Percentiles rank a stretch among this genome's conserved stretches.
Evolutionary conservation across 2,113 vertebrate genomes (phyloP).

Genomic region (Butastur rufipennis): DNA sequence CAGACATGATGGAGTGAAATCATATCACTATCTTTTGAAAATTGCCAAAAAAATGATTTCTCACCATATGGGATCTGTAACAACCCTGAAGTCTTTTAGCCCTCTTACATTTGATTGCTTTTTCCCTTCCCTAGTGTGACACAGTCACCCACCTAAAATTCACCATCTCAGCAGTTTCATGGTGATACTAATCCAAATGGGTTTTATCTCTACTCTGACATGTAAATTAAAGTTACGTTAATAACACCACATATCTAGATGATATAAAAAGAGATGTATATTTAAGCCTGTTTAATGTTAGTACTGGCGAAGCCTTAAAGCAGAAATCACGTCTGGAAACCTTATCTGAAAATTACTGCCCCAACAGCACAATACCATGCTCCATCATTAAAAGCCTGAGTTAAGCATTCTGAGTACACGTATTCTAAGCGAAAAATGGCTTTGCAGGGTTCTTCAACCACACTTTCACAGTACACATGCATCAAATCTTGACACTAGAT

Average conservation of each 20-base stretch:
- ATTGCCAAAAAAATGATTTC: constrained; percentile 26
- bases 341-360: background rate
- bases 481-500: background rate
- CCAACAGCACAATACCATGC: background rate
- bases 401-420: background rate
- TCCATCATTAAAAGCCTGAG: background rate
- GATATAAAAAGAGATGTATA: background rate
- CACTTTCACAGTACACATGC: background rate
- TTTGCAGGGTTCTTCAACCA: background rate
- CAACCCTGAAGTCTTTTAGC: background rate
- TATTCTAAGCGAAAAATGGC: background rate
- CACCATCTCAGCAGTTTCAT: background rate
- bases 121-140: background rate
- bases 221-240: background rate
- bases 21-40: background rate
- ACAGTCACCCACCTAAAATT: constrained; percentile 2
- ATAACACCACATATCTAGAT: constrained; percentile 27
- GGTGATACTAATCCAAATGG: background rate
- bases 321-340: background rate
- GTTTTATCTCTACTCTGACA: background rate
- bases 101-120: background rate
- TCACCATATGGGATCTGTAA: constrained; percentile 13
- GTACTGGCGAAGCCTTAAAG: constrained; percentile 22
- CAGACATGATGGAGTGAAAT: constrained; percentile 20
- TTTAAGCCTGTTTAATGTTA: background rate